These are phyloP conservation scores for Seira sanloemensis DNA, from an alignment of 2,888 invertebrate genomes.

Conservation along the genomic window DNA sequence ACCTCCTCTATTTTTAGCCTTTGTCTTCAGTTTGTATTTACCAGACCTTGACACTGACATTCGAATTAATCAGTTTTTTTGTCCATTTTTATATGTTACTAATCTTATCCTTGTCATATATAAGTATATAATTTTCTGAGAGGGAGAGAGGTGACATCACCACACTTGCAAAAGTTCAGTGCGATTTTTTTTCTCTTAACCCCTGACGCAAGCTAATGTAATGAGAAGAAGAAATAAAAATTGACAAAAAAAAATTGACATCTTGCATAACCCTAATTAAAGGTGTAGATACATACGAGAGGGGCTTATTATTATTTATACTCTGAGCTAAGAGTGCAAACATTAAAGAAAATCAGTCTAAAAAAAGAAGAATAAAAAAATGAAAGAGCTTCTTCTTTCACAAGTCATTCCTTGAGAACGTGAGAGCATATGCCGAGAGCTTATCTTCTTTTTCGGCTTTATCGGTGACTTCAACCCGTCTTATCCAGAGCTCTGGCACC, in stretches of 20 bases:
- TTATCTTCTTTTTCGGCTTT: slow-evolving; percentile 19
- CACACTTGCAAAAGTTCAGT: too few species aligned
- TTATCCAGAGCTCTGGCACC: background rate
- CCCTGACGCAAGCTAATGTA: background rate
- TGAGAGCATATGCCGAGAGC: slow-evolving; percentile 40
- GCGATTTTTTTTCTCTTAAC: background rate
- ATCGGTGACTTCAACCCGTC: background rate
- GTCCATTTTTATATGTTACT: background rate
- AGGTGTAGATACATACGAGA: background rate
- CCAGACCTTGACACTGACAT: slow-evolving; percentile 7
- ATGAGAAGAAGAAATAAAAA: background rate
- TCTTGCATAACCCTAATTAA: background rate
- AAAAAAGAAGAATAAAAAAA: background rate
- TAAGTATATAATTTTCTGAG: background rate
- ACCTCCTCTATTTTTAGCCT: too few species aligned
- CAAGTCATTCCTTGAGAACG: slow-evolving; percentile 49
- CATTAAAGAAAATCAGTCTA: slow-evolving; percentile 14
- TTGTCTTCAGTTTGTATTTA: too few species aligned
- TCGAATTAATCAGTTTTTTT: background rate
- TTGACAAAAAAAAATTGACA: background rate
- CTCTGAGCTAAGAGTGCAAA: background rate
- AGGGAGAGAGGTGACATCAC: too few species aligned
- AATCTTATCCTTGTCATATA: background rate
- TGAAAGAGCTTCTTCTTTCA: slow-evolving; percentile 7
- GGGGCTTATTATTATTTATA: background rate